A percentile compares a stretch with the other conserved stretches of the same genome.
phyloP scores from a whole-genome alignment of 2,888 invertebrate genomes.

The Parapristionchus giblindavisi region DNA sequence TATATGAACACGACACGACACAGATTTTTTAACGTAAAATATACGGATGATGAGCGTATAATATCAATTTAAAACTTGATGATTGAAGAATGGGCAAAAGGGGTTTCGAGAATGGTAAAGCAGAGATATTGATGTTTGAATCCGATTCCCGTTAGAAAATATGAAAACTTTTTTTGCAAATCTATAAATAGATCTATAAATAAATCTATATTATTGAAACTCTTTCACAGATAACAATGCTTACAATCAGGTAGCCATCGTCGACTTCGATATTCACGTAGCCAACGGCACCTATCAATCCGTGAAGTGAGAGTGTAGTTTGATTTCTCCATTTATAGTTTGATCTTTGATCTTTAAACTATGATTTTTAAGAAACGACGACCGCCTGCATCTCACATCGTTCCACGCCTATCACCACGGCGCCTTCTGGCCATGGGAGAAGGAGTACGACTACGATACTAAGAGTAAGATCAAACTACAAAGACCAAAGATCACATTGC shows the following conservation, averaged over 20 bases:
- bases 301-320: slow-evolving; percentile 36
- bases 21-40: too few species aligned
- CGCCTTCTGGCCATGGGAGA: slow-evolving; percentile 57
- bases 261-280: slow-evolving; percentile 58
- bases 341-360: slow-evolving; percentile 18
- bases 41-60: too few species aligned
- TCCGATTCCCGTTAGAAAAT: too few species aligned
- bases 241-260: slow-evolving; percentile 44
- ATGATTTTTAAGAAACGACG: slow-evolving; percentile 23
- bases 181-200: too few species aligned
- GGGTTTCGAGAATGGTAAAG: too few species aligned
- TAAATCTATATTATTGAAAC: background rate
- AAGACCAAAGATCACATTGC: background rate
- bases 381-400: slow-evolving; percentile 48
- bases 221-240: too few species aligned
- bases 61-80: too few species aligned
- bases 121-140: too few species aligned
- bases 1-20: too few species aligned
- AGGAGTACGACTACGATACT: slow-evolving; percentile 49
- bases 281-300: slow-evolving; percentile 55
- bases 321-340: background rate
- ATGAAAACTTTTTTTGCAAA: too few species aligned
- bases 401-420: slow-evolving; percentile 56
- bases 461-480: slow-evolving; percentile 23
- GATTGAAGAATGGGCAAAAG: too few species aligned